Evolutionary conservation across 2,797 vertebrate genomes (phyloP).

Genomic region (Enteromius fasciolatus): DNA sequence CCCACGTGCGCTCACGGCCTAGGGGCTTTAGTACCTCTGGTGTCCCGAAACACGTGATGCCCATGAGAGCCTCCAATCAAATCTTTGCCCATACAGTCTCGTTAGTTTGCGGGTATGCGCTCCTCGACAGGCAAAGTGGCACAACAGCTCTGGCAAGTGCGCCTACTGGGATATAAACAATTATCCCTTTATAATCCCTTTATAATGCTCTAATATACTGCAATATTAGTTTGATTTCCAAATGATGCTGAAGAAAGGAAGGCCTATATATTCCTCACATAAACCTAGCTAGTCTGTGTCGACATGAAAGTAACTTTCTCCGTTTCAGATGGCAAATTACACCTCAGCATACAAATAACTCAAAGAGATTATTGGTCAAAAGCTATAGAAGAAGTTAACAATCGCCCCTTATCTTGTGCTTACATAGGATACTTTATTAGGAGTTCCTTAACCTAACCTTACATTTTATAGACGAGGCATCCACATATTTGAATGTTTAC

Average conservation of each 20-base stretch:
- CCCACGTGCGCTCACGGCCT: slow-evolving; percentile 88
- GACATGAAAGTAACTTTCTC: not conserved
- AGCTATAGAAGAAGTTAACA: no score
- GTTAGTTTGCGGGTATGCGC: slow-evolving; percentile 10
- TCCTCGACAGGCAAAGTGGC: not conserved
- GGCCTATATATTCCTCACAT: not conserved
- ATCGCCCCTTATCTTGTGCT: not conserved
- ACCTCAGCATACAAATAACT: not conserved
- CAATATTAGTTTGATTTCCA: slow-evolving; percentile 2
- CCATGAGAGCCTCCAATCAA: slow-evolving; percentile 81
- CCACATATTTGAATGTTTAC: not conserved
- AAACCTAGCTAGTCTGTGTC: not conserved
- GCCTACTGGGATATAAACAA: slow-evolving; percentile 21
- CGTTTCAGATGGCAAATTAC: not conserved
- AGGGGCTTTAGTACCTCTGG: slow-evolving; percentile 80
- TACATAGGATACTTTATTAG: not conserved
- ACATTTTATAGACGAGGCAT: not conserved
- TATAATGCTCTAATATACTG: not conserved
- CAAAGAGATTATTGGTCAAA: not conserved
- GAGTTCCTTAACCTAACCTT: not conserved
- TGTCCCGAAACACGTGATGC: slow-evolving; percentile 90
- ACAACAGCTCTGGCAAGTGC: slow-evolving; percentile 24
- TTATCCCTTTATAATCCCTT: slow-evolving; percentile 4
- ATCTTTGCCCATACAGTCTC: slow-evolving; percentile 56
- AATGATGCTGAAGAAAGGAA: not conserved